Base-by-base conservation (phyloP, 2,888 invertebrate genomes). In the Gryllus longicercus region DNA sequence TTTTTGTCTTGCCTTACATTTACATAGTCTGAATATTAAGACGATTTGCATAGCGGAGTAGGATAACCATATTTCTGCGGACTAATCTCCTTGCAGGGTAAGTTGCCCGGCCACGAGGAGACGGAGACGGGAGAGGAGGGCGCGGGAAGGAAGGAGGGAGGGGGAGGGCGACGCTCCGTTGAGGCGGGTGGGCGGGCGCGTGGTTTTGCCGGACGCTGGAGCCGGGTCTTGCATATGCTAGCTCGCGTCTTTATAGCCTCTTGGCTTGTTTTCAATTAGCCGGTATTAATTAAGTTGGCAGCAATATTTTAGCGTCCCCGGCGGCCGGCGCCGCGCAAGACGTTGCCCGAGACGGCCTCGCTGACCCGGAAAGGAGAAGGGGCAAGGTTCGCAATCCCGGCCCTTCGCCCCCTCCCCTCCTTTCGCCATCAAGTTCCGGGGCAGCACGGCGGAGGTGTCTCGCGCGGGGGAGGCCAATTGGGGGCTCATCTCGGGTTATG, bases 31-130 rank as follows among this genome's bases (percentile, higher is more conserved):
- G 77, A 50, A 77, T 51, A 77, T 77, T 77, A 50, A 77, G 50
- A 50, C 51, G 51, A 51, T 77, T 77, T 51, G 23, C 77, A 77
- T 77, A 51, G 38, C n/a, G 23, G 50, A 77, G 50, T 51, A 77
- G 77, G 77, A 51, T 23, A 77, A 77, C 77, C 51, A 77, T 77
- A 78, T 78, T 78, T 49, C 78, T 78, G 74, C 63, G n/a, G 63
- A 63, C 63, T 63, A 63, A 63, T 63, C 63, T 63, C 63, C 63
- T 63, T 63, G 63, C 63, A n/a, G 63, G n/a, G 63, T 63, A 63
- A 63, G 63, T 63, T 63, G 63, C 63, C 63, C n/a, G 63, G 63
- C 63, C 63, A 63, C 63, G 63, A 63, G 63, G 16, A 14, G 63
- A 2, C 2, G 3, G 63, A 12, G 63, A n/a, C 63, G 63, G 63